These are phyloP conservation scores for Falco biarmicus DNA, from an alignment of 2,797 vertebrate genomes.

Conservation along the genomic window DNA sequence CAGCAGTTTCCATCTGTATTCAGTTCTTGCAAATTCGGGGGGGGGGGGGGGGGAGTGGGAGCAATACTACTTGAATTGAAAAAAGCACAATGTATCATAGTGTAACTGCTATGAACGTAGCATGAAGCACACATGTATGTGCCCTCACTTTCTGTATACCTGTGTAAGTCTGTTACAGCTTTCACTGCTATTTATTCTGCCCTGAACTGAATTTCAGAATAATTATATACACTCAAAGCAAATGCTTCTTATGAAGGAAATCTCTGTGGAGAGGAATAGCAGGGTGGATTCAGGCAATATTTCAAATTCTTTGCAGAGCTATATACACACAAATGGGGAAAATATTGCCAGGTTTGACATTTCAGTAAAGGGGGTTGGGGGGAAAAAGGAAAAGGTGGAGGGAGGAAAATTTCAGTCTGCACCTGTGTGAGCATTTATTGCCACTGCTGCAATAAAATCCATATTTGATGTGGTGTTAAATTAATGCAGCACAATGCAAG, in stretches of 20 bases:
- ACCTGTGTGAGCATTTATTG: constrained; percentile 72
- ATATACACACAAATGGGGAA: not conserved
- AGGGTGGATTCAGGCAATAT: not conserved
- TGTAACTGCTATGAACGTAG: not conserved
- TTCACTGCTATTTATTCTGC: not conserved
- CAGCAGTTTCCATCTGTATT: not conserved
- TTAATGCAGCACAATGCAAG: constrained; percentile 77
- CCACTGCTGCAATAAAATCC: constrained; percentile 83
- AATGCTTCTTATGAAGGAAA: constrained; percentile 10
- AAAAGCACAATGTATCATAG: not conserved
- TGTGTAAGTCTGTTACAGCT: not conserved
- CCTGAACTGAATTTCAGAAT: not conserved
- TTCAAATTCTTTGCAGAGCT: not conserved
- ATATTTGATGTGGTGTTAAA: constrained; percentile 81
- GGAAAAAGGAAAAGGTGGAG: not conserved
- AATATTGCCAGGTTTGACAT: constrained; percentile 31
- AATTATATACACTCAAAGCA: not conserved
- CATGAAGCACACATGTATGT: constrained; percentile 1
- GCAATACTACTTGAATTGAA: not conserved
- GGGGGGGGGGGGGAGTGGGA: not conserved
- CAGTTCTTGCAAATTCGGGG: not conserved
- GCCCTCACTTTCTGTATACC: not conserved
- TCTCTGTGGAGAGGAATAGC: not conserved
- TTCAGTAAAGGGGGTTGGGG: not conserved
- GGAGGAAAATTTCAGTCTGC: constrained; percentile 39